These are phyloP conservation scores for human DNA, from an alignment of 2,113 vertebrate genomes.

Conservation along the genomic window GRCh38 chr20:8601501-8602000, in stretches of 20 bases:
- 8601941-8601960: neutral
- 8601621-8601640: neutral
- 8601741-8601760: neutral
- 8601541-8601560: neutral
- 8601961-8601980: no score
- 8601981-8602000: neutral
- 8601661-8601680: fast-evolving
- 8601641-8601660: neutral
- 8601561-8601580: neutral
- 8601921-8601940: neutral
- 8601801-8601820: neutral
- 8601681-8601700: neutral
- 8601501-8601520: neutral
- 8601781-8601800: neutral
- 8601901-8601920: neutral
- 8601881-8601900: neutral
- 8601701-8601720: neutral
- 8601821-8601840: neutral
- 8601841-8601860: neutral
- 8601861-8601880: neutral
- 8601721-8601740: neutral
- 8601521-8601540: neutral
- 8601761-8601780: neutral
- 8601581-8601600: neutral
- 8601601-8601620: no score